Base-by-base conservation (phyloP, 2,113 vertebrate species). In the Mobula birostris region DNA sequence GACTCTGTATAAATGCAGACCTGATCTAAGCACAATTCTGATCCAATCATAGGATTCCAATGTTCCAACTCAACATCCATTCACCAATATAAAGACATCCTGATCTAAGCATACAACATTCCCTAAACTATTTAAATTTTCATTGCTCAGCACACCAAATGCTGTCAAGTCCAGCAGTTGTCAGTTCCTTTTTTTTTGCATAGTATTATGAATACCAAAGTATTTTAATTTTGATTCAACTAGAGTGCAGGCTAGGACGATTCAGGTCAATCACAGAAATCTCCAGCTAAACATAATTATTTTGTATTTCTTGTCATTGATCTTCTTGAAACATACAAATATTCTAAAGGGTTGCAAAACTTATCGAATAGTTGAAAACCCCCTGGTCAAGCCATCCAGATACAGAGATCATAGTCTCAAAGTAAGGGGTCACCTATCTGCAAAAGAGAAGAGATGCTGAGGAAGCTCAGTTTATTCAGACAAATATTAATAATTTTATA, bases 11-110 rank as follows among this genome's bases (percentile, higher is more conserved):
- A 90, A 90, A 88, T 66, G 85, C 29, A 63, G 14, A 88, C 9
- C 85, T 88, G 85, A 88, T 66, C 58, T 61, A 88, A 88, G 58
- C 85, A 88, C n/a, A 90, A 90, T 90, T 90, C 85, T 90, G n/a
- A 90, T 63, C 85, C 61, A 90, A 66, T 66, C 61, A 66, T 8
- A 90, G 61, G 63, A 90, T 90, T 90, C 85, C 61, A 90, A 66
- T 66, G 61, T 66, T 32, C 6, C 61, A 90, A 90, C 63, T 68
- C 85, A 90, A 90, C 85, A 90, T 90, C 61, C 85, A 66, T 90
- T 32, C n/a, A 17, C 29, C 85, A 90, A 90, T 66, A 32, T 19
- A 66, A 29, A 32, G 61, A 90, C 32, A n/a, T 66, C 61, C 85
- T 90, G 29, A 90, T 90, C 85, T 90, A 90, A 90, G 85, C 85